Evolutionary conservation across 2,113 vertebrate species (phyloP), one percentile per base, ranked within the genome.

Genomic region (Triplophysa tibetana): DNA sequence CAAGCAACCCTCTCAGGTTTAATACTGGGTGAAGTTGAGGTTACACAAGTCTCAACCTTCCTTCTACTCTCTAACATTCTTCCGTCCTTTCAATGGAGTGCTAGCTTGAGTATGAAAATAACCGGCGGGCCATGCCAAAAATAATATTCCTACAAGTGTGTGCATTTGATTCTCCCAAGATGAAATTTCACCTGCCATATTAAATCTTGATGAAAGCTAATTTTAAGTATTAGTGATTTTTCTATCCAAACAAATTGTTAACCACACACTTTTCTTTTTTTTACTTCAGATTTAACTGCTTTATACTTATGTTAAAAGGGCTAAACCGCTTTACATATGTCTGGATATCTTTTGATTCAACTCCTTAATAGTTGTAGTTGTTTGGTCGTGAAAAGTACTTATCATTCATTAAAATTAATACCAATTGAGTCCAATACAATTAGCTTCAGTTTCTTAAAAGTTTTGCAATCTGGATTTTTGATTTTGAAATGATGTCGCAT

Each of bases 141-240:
- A 69, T 66, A 81, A 81, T 75, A 81, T 60, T 67, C 41, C 70
- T 81, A 14, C 29, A 76, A 75, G 79, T 81, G 74, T 80, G 70
- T 75, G 65, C 72, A 69, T 76, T 75, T 69, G 52, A 75, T 75
- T 68, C 45, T 68, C 38, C 61, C 8, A 76, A 61, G 43, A 62
- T 68, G 58, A 48, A 69, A 68, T 68, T 75, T 75, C 41, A 62
- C 45, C n/a, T 17, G 2, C 54, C 41, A 29, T 38, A 61, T 24
- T 75, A 68, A 81, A 75, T 69, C 56, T 26, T 38, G 64, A 61
- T 69, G 58, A 70, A 69, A 62, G 64, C 64, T 67, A 61, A 68
- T 75, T 75, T 56, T 81, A 19, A 69, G 64, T 52, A 69, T 76
- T 61, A 61, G 41, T 76, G 72, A 81, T 75, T 38, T 62, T 68